Evolutionary conservation across 37 sponge, comb jelly and placozoan species (phyloP), one percentile per base, ranked within the genome.

Genomic region (Axinella damicornis): DNA sequence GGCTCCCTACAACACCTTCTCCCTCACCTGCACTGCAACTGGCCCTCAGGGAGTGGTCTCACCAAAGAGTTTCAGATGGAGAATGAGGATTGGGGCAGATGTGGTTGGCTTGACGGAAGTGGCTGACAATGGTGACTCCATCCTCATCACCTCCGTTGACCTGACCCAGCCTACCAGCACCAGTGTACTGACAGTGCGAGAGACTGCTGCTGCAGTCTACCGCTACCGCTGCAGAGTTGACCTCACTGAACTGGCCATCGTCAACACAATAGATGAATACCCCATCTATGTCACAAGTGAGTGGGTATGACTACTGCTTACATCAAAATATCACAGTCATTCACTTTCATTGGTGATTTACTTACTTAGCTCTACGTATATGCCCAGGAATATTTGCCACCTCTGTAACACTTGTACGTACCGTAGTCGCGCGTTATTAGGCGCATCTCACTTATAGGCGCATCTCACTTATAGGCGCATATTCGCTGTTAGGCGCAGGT

Each of bases 1-100:
- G 20, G 21, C 69, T 69, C 81, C 81, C 25, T 69, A 53, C 57
- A 80, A 80, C 37, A 20, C 35, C 37, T 33, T 57, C 70, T 19
- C 57, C 40, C 33, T 80, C 56, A 69, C 69, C 37, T 80, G 81
- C 70, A 54, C 37, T 5, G 81, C 57, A 2, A 21, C 53, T 14
- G 31, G 28, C 9, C 58, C 55, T 16, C 16, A 40, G 32, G 69
- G 69, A 35, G 33, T 19, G 21, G 5, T 2, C 32, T 25, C 35
- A 9, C 22, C 69, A 0, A 16, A 33, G 22, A 69, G 14, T 38
- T 80, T 35, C 4, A 28, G 0, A 68, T 69, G 81, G 21, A 31
- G 53, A 27, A 18, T 14, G 21, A 28, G 5, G 30, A 46, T 5
- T 18, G 36, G 28, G 1, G 27, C 31, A 13, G 64, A 13, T n/a